These are phyloP conservation scores for Chaetodon trifascialis DNA, from an alignment of 2,113 vertebrate genomes.

Conservation along the genomic window DNA sequence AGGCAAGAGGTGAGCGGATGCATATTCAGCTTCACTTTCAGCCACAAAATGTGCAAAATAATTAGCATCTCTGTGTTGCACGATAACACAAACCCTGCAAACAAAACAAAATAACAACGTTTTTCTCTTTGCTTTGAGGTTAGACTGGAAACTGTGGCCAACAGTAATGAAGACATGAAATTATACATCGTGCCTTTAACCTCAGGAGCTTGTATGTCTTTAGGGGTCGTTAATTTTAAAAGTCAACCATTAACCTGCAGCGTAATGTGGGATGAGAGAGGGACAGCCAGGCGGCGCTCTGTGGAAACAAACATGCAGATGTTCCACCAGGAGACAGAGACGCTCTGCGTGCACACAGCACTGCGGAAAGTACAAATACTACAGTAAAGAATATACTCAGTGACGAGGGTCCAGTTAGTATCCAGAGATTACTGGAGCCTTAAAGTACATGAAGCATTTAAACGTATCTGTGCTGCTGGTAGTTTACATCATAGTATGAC, in stretches of 20 bases:
- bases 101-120: constrained; percentile 35
- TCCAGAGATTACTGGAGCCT: not conserved
- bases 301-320: constrained; percentile 75
- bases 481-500: not conserved
- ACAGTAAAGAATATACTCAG: not conserved
- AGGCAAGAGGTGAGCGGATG: not conserved
- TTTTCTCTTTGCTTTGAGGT: constrained; percentile 43
- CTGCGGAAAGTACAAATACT: not conserved
- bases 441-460: not conserved
- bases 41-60: not conserved
- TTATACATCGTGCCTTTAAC: constrained; percentile 70
- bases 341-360: not conserved
- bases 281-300: constrained; percentile 49
- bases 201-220: constrained; percentile 74
- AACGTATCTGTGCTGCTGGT: not conserved
- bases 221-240: constrained; percentile 81
- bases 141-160: constrained; percentile 22
- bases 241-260: constrained; percentile 78
- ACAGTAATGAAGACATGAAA: constrained; percentile 61
- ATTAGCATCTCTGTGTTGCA: not conserved
- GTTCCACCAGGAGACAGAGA: constrained; percentile 32
- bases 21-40: constrained; percentile 2
- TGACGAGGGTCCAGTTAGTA: not conserved
- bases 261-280: constrained; percentile 61
- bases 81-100: constrained; percentile 23